Base-by-base conservation (phyloP, 2,888 invertebrate species). In the Agrochola circellaris region DNA sequence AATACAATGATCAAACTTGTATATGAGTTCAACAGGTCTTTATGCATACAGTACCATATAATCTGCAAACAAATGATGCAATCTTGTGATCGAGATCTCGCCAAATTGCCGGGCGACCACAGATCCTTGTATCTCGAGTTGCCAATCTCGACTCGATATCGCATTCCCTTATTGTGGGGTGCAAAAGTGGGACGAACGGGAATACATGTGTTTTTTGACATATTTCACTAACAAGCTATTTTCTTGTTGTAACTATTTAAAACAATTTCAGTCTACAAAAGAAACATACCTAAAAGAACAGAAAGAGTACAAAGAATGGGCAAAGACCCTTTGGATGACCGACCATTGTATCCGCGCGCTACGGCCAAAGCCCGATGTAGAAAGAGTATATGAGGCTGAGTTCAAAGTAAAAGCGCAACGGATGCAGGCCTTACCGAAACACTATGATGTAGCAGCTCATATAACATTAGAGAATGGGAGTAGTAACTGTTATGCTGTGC, bases 271-370 rank as follows among this genome's bases (percentile, higher is more conserved):
- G 96, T 89, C 92, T 45, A 65, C 93, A 2, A 90, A 93, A 91
- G 89, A 91, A 42, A 76, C 71, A 26, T 96, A 96, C 75, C 78
- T 88, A 60, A 90, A 92, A 56, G 96, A 96, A 81, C 94, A 96
- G 80, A 87, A 93, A 73, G 95, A 95, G 67, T 96, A 88, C 81
- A 87, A 88, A 81, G 93, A 93, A 68, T 96, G 96, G 96, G 95
- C 95, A 0, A 95, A 93, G 79, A 73, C 87, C 0, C 75, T 93
- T 0, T 96, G 96, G 96, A 77, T 86, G 0, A 92, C 83, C 0
- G 88, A 84, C 7, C 94, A 95, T 51, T 95, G 94, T 67, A 88
- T 93, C 3, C 87, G 95, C 17, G 95, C 94, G 0, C 79, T 96
- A 2, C 90, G 94, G 0, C 95, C 96, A 0, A 95, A 94, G 60